These are phyloP conservation scores for Scaptomyza flava DNA, from an alignment of 2,888 invertebrate species.

Conservation along the genomic window DNA sequence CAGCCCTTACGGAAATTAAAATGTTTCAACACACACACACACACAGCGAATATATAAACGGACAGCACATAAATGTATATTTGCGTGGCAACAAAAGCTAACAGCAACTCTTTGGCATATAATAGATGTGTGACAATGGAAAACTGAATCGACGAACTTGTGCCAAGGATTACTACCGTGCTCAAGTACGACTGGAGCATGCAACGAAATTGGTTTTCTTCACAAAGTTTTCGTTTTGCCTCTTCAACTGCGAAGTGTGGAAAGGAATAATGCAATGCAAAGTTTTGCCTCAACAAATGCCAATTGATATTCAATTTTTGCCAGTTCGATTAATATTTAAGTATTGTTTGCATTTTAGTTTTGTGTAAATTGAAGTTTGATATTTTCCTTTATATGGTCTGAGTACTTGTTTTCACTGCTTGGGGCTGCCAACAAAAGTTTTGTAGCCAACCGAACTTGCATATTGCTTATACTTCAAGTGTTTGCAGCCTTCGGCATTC, in stretches of 20 bases:
- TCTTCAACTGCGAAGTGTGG: constrained; percentile 15
- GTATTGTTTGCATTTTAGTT: constrained; percentile 37
- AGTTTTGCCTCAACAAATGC: constrained; percentile 20
- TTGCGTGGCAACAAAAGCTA: constrained; percentile 65
- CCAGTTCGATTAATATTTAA: constrained; percentile 63
- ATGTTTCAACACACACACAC: constrained; percentile 46
- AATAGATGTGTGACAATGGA: constrained; percentile 58
- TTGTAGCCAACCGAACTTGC: constrained; percentile 8
- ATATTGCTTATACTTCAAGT: constrained; percentile 13
- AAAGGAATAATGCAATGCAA: constrained; percentile 24
- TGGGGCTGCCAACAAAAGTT: background rate
- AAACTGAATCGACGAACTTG: constrained; percentile 45
- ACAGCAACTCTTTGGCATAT: constrained; percentile 47
- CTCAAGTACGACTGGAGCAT: constrained; percentile 52
- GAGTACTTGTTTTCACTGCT: constrained; percentile 14
- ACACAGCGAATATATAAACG: constrained; percentile 4
- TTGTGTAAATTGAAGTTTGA: constrained; percentile 33
- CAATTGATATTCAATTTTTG: constrained; percentile 35
- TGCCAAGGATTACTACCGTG: constrained; percentile 52
- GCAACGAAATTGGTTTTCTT: constrained; percentile 65
- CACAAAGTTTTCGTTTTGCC: constrained; percentile 46
- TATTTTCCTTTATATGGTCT: constrained; percentile 11
- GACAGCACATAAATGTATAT: constrained; percentile 63
- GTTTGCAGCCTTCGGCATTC: background rate
- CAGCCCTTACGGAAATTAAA: constrained; percentile 70